Conservation (phyloP, 2,797 vertebrate species). For the Clarias platycephalus region DNA sequence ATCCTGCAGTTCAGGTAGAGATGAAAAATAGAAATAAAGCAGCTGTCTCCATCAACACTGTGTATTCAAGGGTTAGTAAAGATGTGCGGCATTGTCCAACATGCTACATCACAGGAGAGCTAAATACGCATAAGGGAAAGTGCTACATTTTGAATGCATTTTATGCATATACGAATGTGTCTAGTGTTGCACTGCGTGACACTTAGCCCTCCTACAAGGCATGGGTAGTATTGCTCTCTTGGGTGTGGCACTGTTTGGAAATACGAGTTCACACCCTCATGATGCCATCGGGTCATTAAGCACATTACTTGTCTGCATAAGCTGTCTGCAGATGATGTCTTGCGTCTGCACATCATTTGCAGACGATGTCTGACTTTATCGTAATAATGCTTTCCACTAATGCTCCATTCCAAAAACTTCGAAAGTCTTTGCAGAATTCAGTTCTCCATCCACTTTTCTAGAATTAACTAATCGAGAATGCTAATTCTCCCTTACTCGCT, state of each 20-base stretch:
- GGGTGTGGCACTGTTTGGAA: background rate
- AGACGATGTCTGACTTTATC: background rate
- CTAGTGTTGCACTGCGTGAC: background rate
- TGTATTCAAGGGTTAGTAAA: background rate
- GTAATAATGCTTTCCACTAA: background rate
- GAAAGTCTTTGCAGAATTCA: background rate
- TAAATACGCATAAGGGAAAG: background rate
- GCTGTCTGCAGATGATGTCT: background rate
- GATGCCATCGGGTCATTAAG: background rate
- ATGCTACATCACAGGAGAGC: background rate
- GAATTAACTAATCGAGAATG: background rate
- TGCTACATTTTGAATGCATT: background rate
- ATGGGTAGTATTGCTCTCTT: background rate
- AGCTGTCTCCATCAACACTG: background rate
- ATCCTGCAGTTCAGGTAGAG: background rate
- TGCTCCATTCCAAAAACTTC: background rate
- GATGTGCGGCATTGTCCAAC: background rate
- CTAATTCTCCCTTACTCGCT: background rate
- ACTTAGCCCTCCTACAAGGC: background rate
- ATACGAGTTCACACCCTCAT: background rate
- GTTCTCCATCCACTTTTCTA: background rate
- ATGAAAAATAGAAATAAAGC: conserved; percentile 1
- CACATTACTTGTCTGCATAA: too few species aligned
- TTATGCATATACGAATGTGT: background rate
- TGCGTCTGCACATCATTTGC: background rate